Base-by-base conservation (phyloP, 2,888 invertebrate genomes). In the Tenthredo livida region DNA sequence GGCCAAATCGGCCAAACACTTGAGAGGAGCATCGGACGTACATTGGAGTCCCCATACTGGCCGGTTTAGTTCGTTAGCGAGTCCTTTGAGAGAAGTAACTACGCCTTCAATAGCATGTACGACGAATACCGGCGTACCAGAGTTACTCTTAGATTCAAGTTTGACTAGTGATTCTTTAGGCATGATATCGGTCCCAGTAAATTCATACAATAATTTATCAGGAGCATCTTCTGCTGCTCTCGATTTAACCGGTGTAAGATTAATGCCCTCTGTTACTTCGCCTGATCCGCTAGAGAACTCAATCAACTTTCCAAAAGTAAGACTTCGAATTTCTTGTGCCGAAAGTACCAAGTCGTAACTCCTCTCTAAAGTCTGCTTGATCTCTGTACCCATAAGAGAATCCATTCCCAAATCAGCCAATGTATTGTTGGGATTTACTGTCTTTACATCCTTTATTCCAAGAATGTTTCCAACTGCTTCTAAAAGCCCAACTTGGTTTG, bases 311-410 rank as follows among this genome's bases (percentile, higher is more conserved):
- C 95, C 96, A 90, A 98, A 97, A 0, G 97, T 98, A 73, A 98
- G 94, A 83, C 94, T 95, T 87, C 99, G 96, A 90, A 99, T 98
- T 94, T 99, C 98, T 93, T 98, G 97, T 89, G 98, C 97, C 87
- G 97, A 97, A 86, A 99, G 94, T 33, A 97, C 96, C 85, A 99
- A 94, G 93, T 99, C 99, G 94, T 97, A 98, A 91, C 97, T 97
- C 85, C 98, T 95, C 93, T 99, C 99, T 84, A 99, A 94, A 0
- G 98, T 97, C 94, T 99, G 99, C 93, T 99, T 99, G 91, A 99
- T 98, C 95, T 99, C 99, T 1, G 99, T 98, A 73, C 99, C 99
- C 99, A 99, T 99, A 88, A 99, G 94, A 1, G 99, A 99, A 93
- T 99, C 99, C 96, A 99, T 98, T 86, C 99, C 99, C 65, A 99